Base-by-base conservation (phyloP, 2,797 vertebrate genomes). In the Anas georgica region DNA sequence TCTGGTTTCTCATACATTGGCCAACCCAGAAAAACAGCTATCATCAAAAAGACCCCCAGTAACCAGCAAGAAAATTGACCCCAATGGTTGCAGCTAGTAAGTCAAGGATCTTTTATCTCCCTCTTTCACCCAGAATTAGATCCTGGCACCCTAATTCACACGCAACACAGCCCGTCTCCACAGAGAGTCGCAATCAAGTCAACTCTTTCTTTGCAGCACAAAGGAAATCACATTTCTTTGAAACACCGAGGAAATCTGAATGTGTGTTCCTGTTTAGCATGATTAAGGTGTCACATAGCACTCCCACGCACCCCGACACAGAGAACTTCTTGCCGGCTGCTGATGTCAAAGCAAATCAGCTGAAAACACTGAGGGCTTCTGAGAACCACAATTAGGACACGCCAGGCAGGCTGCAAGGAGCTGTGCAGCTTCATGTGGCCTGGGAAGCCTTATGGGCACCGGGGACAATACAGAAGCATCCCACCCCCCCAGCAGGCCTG, bases 201-300 rank as follows among this genome's bases (percentile, higher is more conserved):
- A 69, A 68, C 68, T 86, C 83, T 91, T 94, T 96, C 95, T 96
- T 69, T 89, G 88, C 94, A 93, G 90, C 88, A 94, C 96, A 96
- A 95, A 96, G 94, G 96, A 96, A 96, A 94, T 95, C 94, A 93
- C 88, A 94, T 95, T 97, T 96, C 96, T 91, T 95, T 96, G 95
- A 96, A 95, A 96, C 5, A 29, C 95, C 2, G 58, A 93, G 83
- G 93, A 94, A 96, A 94, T 95, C 88, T 94, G 94, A 97, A 94
- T 94, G 94, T 93, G 92, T 96, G 95, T 96, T 97, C 94, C 95
- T 95, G 90, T 96, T 96, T 94, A 96, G 96, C 95, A 89, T 94
- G 95, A 96, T 97, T 96, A 97, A 96, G 95, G 95, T 97, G 96
- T 95, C 95, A 97, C 94, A 96, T 94, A 96, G 95, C 96, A 96